phyloP scores from a whole-genome alignment of 1,140 invertebrate genomes.

The Eulimnadia texana region DNA sequence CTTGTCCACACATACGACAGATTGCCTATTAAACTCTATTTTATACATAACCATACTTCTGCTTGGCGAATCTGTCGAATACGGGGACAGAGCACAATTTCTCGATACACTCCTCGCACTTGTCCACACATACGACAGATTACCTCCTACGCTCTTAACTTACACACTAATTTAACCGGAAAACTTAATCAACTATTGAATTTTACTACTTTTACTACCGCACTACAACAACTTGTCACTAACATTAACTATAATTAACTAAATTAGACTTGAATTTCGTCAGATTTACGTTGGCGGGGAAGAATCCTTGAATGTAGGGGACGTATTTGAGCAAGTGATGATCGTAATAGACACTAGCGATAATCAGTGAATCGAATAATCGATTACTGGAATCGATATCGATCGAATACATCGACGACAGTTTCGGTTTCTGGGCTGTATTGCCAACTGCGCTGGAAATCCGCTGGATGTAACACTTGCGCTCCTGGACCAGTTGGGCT shows the following conservation, averaged over 20 bases:
- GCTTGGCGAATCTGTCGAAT: no score
- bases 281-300: not conserved
- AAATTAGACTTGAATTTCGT: not conserved
- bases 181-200: no score
- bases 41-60: no score
- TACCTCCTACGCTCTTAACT: no score
- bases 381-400: not conserved
- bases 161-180: no score
- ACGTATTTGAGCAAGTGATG: not conserved
- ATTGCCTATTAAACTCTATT: no score
- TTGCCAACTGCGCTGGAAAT: not conserved
- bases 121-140: no score
- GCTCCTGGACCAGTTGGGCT: not conserved
- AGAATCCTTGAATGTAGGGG: not conserved
- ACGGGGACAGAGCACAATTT: no score
- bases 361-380: not conserved
- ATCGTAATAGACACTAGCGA: not conserved
- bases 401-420: not conserved
- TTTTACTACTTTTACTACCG: no score
- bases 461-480: not conserved
- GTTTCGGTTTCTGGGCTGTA: not conserved
- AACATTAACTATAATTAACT: not conserved
- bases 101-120: no score
- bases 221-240: no score
- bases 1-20: no score